A percentile compares a stretch with the other conserved stretches of the same genome.
These are phyloP conservation scores for Sus scrofa DNA, from an alignment of 2,113 vertebrate genomes.

Conservation along the genomic window T2T-Sscrofa CM000824.6:203939501-203940000, in stretches of 20 bases:
- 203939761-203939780: not conserved
- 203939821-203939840: not conserved
- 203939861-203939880: not conserved
- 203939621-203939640: not conserved
- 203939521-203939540: not conserved
- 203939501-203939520: not conserved
- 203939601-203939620: not conserved
- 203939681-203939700: not conserved
- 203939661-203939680: not conserved
- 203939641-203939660: not conserved
- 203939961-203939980: not conserved
- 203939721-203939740: not conserved
- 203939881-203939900: not conserved
- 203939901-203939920: slow-evolving; percentile 20
- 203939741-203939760: slow-evolving; percentile 15
- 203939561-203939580: not conserved
- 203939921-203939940: not conserved
- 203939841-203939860: not conserved
- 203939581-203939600: not conserved
- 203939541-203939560: not conserved
- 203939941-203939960: not conserved
- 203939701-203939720: not conserved
- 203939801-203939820: slow-evolving; percentile 38
- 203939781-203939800: not conserved
- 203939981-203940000: not conserved